phyloP scores from a whole-genome alignment of 2,113 vertebrate species.

The Rhipidura dahli region DNA sequence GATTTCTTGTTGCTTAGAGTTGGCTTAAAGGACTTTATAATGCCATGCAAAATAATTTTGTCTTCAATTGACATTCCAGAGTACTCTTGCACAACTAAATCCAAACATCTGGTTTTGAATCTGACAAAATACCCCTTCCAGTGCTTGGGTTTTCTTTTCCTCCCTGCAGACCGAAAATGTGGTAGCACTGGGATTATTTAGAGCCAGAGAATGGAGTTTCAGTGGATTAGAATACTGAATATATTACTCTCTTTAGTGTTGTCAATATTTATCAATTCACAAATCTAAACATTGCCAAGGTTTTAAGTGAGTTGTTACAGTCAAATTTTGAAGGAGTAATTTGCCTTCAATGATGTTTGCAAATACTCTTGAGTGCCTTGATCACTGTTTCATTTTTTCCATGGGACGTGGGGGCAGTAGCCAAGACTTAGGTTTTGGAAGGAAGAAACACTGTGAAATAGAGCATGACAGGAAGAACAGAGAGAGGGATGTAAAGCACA shows the following conservation, averaged over 20 bases:
- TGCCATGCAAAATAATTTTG: conserved; percentile 12
- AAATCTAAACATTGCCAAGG: neutral
- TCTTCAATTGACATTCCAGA: neutral
- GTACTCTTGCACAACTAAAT: neutral
- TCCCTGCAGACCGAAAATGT: neutral
- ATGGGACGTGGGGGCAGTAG: neutral
- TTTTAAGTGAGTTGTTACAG: neutral
- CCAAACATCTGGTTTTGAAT: neutral
- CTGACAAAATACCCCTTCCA: neutral
- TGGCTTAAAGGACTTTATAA: conserved; percentile 80
- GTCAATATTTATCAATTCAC: neutral
- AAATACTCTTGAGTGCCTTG: neutral
- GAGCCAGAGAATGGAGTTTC: neutral
- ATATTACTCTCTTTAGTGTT: neutral
- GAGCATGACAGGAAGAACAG: neutral
- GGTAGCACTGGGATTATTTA: neutral
- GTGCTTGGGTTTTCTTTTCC: neutral
- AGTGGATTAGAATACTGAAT: neutral
- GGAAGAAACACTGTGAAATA: neutral
- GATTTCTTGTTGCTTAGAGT: conserved; percentile 73
- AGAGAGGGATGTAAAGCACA: neutral
- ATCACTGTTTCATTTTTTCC: neutral
- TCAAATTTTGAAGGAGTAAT: neutral
- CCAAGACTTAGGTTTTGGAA: neutral
- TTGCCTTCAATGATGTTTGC: neutral